Percentiles rank a stretch among this genome's conserved stretches.
These are phyloP conservation scores for Temnothorax ravouxi DNA, from an alignment of 2,888 invertebrate species.

Conservation along the genomic window DNA sequence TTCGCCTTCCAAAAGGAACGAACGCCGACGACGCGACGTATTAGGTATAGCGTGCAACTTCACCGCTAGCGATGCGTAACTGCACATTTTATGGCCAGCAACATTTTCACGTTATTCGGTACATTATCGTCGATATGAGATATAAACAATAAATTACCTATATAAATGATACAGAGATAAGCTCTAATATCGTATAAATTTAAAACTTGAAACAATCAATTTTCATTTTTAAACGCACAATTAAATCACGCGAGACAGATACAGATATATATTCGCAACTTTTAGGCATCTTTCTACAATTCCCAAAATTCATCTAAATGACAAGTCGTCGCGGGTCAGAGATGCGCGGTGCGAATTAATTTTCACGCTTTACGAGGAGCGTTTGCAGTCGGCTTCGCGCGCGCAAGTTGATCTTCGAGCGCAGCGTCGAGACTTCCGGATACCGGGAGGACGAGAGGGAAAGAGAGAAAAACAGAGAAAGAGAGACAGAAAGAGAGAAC, in stretches of 20 bases:
- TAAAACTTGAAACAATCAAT: not conserved
- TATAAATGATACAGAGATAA: not conserved
- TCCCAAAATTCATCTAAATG: not conserved
- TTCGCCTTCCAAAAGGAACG: conserved; percentile 21
- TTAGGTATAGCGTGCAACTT: conserved; percentile 47
- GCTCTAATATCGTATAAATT: not conserved
- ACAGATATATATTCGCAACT: not conserved
- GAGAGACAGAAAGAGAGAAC: not conserved
- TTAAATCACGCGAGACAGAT: not conserved
- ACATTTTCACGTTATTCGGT: not conserved
- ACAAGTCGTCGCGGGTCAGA: not conserved
- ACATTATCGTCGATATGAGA: not conserved
- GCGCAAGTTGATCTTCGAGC: conserved; percentile 47
- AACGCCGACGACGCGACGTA: conserved; percentile 44
- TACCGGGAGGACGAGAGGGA: conserved; percentile 54
- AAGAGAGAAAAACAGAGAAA: conserved; percentile 15
- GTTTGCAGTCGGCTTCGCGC: conserved; percentile 59
- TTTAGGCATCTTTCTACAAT: no score
- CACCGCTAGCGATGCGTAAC: conserved; percentile 8
- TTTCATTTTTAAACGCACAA: not conserved
- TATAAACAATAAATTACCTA: not conserved
- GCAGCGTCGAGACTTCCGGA: conserved; percentile 76
- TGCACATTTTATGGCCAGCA: not conserved
- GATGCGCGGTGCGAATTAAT: not conserved
- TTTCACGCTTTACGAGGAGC: conserved; percentile 48